A percentile compares a stretch with the other conserved stretches of the same genome.
Conservation (phyloP, 2,113 vertebrate species). For the Suricata suricatta region DNA sequence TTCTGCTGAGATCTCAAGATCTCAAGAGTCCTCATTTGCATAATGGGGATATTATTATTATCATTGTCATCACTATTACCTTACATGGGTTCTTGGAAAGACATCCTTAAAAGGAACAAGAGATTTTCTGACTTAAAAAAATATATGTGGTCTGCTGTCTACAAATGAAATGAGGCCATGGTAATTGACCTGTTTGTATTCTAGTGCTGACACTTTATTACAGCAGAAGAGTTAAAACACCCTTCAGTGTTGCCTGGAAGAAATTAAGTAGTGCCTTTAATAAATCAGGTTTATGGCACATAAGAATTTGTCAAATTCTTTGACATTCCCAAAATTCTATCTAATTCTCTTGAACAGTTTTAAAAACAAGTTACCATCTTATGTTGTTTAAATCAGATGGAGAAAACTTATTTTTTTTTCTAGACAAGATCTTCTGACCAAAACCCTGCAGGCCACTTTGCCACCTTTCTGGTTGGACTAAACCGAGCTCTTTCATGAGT, state of each 20-base stretch:
- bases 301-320: conserved; percentile 12
- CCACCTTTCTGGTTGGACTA: neutral
- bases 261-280: neutral
- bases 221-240: neutral
- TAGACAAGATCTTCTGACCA: neutral
- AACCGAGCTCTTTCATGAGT: neutral
- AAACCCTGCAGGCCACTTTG: neutral
- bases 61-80: neutral
- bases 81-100: neutral
- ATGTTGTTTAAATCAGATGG: neutral
- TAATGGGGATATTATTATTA: neutral
- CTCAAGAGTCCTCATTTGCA: neutral
- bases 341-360: neutral
- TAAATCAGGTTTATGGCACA: neutral
- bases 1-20: neutral
- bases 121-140: neutral
- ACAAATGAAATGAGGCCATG: neutral
- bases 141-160: neutral
- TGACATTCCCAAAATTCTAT: neutral
- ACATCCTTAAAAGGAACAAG: neutral
- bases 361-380: conserved; percentile 12
- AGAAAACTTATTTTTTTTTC: conserved; percentile 11
- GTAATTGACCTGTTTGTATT: neutral
- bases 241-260: neutral
- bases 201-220: neutral